A percentile compares a stretch with the other conserved stretches of the same genome.
Evolutionary conservation across 2,113 vertebrate genomes (phyloP).

Genomic region (Albula goreensis): DNA sequence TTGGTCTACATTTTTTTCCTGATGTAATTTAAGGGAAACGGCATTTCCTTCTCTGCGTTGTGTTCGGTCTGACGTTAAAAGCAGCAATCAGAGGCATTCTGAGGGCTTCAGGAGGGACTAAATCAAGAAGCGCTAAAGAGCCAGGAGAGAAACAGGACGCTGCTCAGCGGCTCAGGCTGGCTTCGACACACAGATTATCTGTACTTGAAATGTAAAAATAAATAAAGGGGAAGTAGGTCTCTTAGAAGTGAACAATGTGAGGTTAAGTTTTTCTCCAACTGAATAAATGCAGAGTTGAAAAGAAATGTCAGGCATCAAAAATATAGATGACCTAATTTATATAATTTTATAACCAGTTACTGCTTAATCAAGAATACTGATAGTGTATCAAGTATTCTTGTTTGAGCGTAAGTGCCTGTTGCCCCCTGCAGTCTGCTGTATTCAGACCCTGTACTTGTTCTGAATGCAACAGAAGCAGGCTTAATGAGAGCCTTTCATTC

Average conservation of each 20-base stretch:
- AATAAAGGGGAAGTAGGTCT: neutral
- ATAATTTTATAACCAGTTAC: no score
- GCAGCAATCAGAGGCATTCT: constrained; percentile 72
- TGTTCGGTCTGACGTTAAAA: constrained; percentile 74
- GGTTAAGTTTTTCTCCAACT: neutral
- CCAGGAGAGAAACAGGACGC: constrained; percentile 62
- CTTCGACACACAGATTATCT: neutral
- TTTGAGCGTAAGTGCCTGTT: no score
- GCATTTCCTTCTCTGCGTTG: constrained; percentile 53
- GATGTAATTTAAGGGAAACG: constrained; percentile 72
- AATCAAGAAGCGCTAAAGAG: constrained; percentile 62
- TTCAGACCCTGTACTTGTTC: neutral
- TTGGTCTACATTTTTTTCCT: constrained; percentile 53
- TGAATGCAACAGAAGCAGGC: neutral
- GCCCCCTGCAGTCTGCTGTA: no score
- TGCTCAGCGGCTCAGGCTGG: constrained; percentile 5
- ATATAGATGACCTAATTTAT: no score
- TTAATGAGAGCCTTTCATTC: neutral
- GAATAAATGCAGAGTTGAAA: no score
- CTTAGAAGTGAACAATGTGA: neutral
- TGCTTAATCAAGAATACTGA: no score
- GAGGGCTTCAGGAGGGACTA: constrained; percentile 72
- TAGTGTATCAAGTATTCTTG: no score
- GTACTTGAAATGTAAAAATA: neutral
- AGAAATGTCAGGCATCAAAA: no score